Percentiles rank a stretch among this genome's conserved stretches.
Evolutionary conservation across 2,113 vertebrate species (phyloP).

Genomic region (Plestiodon gilberti): DNA sequence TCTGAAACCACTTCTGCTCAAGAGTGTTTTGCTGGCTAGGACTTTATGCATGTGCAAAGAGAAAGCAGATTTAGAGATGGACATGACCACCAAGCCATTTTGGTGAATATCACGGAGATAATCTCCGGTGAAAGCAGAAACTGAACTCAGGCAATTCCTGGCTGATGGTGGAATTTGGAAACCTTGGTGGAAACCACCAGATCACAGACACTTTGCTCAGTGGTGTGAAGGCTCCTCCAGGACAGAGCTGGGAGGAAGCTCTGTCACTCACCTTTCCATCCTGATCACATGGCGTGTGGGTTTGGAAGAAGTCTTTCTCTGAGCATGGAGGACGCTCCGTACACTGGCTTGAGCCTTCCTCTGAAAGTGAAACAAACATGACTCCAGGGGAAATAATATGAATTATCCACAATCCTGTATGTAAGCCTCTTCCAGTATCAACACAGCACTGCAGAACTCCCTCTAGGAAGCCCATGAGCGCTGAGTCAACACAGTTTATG

Average conservation of each 20-base stretch:
- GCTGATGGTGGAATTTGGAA: neutral
- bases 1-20: neutral
- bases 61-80: neutral
- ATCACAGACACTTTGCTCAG: neutral
- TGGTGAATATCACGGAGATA: neutral
- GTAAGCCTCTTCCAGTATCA: neutral
- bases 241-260: neutral
- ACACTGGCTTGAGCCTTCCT: slow-evolving; percentile 87
- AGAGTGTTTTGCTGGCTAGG: neutral
- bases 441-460: neutral
- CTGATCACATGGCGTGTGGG: slow-evolving; percentile 90
- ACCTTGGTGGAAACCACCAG: neutral
- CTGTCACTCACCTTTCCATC: slow-evolving; percentile 87
- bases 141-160: neutral
- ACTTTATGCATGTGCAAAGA: neutral
- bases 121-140: neutral
- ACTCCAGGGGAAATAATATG: neutral
- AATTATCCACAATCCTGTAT: too few species aligned
- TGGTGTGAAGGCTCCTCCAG: neutral
- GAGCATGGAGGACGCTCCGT: slow-evolving; percentile 85
- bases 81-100: neutral
- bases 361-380: slow-evolving; percentile 72
- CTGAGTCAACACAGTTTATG: neutral
- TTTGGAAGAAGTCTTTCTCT: slow-evolving; percentile 92
- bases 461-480: too few species aligned